Evolutionary conservation across 2,888 invertebrate genomes (phyloP).

Genomic region (Anticlea derivata): DNA sequence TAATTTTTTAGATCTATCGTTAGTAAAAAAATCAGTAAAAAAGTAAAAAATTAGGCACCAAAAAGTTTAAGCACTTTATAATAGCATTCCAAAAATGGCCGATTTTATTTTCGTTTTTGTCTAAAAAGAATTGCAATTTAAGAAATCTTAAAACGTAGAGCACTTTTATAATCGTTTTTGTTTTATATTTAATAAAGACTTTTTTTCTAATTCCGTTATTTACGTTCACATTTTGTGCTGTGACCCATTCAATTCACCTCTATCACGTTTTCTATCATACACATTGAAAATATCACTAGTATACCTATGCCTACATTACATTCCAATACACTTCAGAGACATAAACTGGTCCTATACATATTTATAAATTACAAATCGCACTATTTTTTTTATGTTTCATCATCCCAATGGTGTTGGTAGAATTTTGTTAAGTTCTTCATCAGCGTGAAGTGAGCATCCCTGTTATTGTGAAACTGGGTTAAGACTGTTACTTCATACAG

Average conservation of each 20-base stretch:
- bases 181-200: too few species aligned
- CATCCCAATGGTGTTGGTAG: neutral
- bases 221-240: constrained; percentile 24
- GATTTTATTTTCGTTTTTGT: constrained; percentile 55
- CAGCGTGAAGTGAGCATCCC: neutral
- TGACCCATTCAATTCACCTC: constrained; percentile 30
- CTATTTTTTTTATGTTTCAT: constrained; percentile 26
- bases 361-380: constrained; percentile 26
- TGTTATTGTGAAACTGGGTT: too few species aligned
- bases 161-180: too few species aligned
- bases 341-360: constrained; percentile 25
- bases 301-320: constrained; percentile 26
- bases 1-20: constrained; percentile 14
- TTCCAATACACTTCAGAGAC: constrained; percentile 21
- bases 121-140: constrained; percentile 35
- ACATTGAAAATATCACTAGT: constrained; percentile 41
- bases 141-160: constrained; percentile 28
- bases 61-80: constrained; percentile 44
- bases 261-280: constrained; percentile 30
- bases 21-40: constrained; percentile 21
- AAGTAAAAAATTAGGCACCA: constrained; percentile 59
- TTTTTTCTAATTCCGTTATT: constrained; percentile 13
- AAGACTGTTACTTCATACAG: too few species aligned
- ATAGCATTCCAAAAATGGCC: constrained; percentile 52
- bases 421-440: too few species aligned